Evolutionary conservation across 2,888 invertebrate species (phyloP), one percentile per base, ranked within the genome.

Genomic region (Ichneumon xanthorius): DNA sequence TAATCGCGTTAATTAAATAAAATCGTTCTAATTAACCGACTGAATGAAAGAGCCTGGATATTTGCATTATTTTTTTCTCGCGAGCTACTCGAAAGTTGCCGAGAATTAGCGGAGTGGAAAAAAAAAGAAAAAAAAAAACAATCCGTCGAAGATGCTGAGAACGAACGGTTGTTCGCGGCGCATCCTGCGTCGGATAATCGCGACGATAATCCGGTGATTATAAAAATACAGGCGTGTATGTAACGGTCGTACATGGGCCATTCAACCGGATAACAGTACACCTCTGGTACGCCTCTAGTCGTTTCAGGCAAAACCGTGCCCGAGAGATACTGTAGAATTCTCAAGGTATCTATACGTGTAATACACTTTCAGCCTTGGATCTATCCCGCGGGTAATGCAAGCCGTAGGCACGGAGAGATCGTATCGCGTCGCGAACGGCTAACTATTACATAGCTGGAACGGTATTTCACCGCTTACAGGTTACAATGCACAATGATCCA

Each of bases 241-340:
- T 77, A 75, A 81, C 80, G 77, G 84, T 71, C 63, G 72, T 73
- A 61, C 67, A 63, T 61, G 73, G 81, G 73, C 81, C 81, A 81
- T 85, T 85, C 84, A 81, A 78, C 81, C 84, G 84, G 16, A 48
- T 85, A 85, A 85, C 84, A 85, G 84, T 85, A 84, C 70, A 55
- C 63, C 37, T 26, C 26, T 26, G 33, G 70, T 58, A 58, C 58
- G 16, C 16, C 30, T 30, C 33, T 33, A 2, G 61, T 16, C 33
- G 61, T 63, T 45, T 63, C 30, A 72, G 73, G 53, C 70, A 26
- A 58, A 58, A 22, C 14, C 68, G 58, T 77, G 67, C 77, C 22
- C 22, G 58, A 58, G 63, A 77, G 72, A 81, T 85, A 85, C 30
- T 45, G 55, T 71, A 70, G 16, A 40, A 67, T 73, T 71, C 53